A percentile compares a stretch with the other conserved stretches of the same genome.
Conservation (phyloP, 2,113 vertebrate genomes). For the Peromyscus californicus region DNA sequence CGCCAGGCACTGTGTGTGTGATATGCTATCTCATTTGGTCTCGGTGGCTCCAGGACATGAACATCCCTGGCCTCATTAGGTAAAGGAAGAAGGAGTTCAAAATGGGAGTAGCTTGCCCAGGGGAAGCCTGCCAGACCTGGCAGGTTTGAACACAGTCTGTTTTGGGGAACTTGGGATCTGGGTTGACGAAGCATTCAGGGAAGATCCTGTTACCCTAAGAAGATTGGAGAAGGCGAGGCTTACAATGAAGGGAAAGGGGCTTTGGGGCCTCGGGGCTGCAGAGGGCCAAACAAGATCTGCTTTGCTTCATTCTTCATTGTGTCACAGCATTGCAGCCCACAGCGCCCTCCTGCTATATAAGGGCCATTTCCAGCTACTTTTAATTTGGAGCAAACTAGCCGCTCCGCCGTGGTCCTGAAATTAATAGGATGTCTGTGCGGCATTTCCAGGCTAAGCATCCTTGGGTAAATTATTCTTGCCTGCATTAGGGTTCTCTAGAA, state of each 20-base stretch:
- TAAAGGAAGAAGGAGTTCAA: too few relatives aligned
- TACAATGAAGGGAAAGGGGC: background rate
- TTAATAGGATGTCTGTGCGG: conserved; percentile 53
- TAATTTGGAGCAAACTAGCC: conserved; percentile 58
- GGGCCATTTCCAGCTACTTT: conserved; percentile 68
- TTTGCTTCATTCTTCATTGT: background rate
- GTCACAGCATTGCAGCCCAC: rapidly evolving
- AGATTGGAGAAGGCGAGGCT: background rate
- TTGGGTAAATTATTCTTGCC: conserved; percentile 53
- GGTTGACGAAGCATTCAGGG: background rate
- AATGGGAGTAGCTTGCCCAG: background rate
- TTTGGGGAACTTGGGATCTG: background rate
- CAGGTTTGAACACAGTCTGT: background rate
- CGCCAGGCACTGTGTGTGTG: background rate
- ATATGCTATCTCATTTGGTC: rapidly evolving
- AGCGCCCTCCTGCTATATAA: background rate
- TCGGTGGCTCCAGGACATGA: rapidly evolving
- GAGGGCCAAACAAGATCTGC: background rate
- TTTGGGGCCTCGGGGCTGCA: background rate
- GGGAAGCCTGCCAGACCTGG: background rate
- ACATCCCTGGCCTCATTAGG: background rate
- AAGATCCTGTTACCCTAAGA: background rate
- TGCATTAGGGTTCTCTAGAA: background rate
- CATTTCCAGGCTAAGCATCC: conserved; percentile 30
- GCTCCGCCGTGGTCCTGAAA: conserved; percentile 49